Evolutionary conservation across 2,113 vertebrate species (phyloP).

Genomic region (Uropsilus gracilis): DNA sequence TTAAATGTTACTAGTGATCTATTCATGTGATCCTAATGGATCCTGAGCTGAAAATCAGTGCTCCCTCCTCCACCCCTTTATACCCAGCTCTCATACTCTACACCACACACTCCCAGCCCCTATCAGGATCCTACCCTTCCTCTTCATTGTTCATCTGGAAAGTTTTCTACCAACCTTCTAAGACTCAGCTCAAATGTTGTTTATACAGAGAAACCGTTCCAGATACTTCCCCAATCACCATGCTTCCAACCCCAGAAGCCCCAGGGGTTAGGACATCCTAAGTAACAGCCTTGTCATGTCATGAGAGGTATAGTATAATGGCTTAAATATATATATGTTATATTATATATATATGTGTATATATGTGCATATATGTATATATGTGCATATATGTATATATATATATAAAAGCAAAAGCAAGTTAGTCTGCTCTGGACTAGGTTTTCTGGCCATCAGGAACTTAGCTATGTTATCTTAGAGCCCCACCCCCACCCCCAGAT

Average conservation of each 20-base stretch:
- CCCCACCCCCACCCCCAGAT: neutral
- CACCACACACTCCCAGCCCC: no score
- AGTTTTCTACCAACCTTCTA: constrained; percentile 30
- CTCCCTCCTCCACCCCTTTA: neutral
- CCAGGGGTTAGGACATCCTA: neutral
- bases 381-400: no score
- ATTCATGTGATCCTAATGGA: neutral
- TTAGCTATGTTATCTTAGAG: neutral
- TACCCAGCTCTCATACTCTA: neutral
- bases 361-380: no score
- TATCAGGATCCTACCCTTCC: neutral
- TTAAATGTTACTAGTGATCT: constrained; percentile 32
- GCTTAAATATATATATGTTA: no score
- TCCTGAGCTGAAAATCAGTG: neutral
- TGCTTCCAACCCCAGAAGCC: neutral
- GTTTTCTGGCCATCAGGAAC: neutral
- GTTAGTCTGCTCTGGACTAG: neutral
- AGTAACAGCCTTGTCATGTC: neutral
- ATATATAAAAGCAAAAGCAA: neutral
- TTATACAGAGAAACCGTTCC: constrained; percentile 26
- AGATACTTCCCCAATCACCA: neutral
- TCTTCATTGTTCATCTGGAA: neutral
- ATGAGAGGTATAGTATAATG: neutral
- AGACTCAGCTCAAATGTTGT: neutral
- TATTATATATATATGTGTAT: no score